phyloP scores from a whole-genome alignment of 2,888 invertebrate genomes.

The Caenorhabditis becei region DNA sequence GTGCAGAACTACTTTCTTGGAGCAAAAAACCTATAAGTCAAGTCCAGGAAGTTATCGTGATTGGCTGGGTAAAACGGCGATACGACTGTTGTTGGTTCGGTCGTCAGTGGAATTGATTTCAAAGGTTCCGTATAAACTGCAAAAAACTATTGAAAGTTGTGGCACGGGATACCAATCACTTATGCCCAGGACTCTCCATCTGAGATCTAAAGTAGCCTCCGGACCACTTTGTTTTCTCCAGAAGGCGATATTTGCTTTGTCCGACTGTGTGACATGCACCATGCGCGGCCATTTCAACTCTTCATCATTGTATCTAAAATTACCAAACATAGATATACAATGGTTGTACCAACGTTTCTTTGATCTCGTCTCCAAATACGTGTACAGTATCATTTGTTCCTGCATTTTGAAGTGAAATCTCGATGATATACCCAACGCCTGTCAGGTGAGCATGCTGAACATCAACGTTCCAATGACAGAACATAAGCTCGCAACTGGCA shows the following conservation, averaged over 20 bases:
- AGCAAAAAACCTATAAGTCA: neutral
- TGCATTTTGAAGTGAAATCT: neutral
- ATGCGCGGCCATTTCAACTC: neutral
- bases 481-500: conserved; percentile 8
- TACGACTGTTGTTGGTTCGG: neutral
- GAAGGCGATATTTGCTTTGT: neutral
- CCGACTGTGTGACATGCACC: neutral
- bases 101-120: neutral
- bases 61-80: neutral
- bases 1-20: neutral
- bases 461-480: conserved; percentile 4
- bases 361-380: neutral
- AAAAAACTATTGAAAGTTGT: too few relatives aligned
- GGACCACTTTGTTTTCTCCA: neutral
- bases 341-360: neutral
- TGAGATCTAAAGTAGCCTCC: neutral
- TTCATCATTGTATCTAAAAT: neutral
- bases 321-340: neutral
- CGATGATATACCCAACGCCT: neutral
- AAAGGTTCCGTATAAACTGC: neutral
- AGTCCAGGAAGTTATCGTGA: neutral
- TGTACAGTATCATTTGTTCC: neutral
- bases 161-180: too few relatives aligned
- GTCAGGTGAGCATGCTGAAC: neutral
- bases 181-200: neutral